phyloP scores from a whole-genome alignment of 2,797 vertebrate genomes.

The Lacerta agilis region DNA sequence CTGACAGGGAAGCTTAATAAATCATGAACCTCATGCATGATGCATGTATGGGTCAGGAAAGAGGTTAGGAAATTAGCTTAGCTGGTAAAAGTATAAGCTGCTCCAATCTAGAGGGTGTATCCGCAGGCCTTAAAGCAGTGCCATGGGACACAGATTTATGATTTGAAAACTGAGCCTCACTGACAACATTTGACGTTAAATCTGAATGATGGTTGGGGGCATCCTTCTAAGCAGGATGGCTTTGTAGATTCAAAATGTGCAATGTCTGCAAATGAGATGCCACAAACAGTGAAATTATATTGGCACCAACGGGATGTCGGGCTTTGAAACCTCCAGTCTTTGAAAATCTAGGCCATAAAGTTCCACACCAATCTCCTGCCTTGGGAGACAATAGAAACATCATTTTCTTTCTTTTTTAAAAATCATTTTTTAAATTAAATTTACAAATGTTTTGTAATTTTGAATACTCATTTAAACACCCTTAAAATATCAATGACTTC shows the following conservation, averaged over 20 bases:
- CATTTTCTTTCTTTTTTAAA: neutral
- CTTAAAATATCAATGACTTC: too few relatives aligned
- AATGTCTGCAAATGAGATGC: neutral
- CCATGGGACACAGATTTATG: neutral
- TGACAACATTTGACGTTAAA: neutral
- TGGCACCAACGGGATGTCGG: neutral
- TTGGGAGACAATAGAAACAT: neutral
- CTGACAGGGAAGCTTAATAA: slow-evolving; percentile 14
- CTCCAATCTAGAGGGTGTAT: slow-evolving; percentile 17
- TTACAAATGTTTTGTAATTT: too few relatives aligned
- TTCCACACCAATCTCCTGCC: neutral
- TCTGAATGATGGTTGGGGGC: neutral
- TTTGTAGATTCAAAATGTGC: neutral
- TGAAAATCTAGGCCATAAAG: neutral
- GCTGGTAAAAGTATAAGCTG: slow-evolving; percentile 5
- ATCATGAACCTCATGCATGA: slow-evolving; percentile 13
- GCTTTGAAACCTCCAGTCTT: neutral
- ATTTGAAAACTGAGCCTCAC: neutral
- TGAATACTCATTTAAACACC: too few relatives aligned
- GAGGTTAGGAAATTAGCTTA: slow-evolving; percentile 25
- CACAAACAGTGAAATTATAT: neutral
- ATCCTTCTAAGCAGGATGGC: neutral
- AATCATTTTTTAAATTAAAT: too few relatives aligned
- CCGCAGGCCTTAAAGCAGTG: slow-evolving; percentile 10
- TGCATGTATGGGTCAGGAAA: slow-evolving; percentile 36